These are phyloP conservation scores for Pachycephus smyrnensis DNA, from an alignment of 2,888 invertebrate species.

Conservation along the genomic window DNA sequence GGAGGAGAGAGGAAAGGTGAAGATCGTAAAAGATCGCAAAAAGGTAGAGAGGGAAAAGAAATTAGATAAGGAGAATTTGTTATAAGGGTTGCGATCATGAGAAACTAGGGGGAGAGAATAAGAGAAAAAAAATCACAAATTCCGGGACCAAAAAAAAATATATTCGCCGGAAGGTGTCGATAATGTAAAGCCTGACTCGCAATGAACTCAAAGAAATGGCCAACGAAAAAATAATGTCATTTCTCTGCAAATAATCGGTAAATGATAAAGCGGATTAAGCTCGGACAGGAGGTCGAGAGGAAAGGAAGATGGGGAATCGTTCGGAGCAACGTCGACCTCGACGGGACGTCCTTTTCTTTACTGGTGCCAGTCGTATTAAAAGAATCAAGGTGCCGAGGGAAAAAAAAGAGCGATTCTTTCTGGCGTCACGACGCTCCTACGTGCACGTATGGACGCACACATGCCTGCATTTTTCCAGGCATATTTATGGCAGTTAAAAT, in stretches of 20 bases:
- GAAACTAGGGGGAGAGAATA: neutral
- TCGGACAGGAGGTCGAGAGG: neutral
- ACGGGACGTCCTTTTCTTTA: neutral
- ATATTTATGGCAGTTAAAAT: neutral
- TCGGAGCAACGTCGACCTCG: neutral
- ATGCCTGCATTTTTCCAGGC: neutral
- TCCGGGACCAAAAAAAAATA: slow-evolving; percentile 9
- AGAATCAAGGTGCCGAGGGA: neutral
- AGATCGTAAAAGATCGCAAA: no score
- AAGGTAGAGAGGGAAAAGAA: neutral
- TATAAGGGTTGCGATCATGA: neutral
- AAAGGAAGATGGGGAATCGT: neutral
- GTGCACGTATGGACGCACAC: neutral
- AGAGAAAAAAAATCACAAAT: slow-evolving; percentile 7
- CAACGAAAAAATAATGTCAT: neutral
- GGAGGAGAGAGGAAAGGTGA: no score
- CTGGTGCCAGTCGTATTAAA: neutral
- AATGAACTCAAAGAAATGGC: neutral
- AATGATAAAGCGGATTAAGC: slow-evolving; percentile 11
- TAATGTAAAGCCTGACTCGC: neutral
- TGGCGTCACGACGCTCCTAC: neutral
- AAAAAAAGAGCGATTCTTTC: no score
- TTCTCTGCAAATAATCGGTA: neutral
- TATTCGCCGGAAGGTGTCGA: slow-evolving; percentile 11
- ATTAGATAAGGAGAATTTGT: neutral